These are phyloP conservation scores for Neodiprion pinetum DNA, from an alignment of 1,140 invertebrate species.

Conservation along the genomic window DNA sequence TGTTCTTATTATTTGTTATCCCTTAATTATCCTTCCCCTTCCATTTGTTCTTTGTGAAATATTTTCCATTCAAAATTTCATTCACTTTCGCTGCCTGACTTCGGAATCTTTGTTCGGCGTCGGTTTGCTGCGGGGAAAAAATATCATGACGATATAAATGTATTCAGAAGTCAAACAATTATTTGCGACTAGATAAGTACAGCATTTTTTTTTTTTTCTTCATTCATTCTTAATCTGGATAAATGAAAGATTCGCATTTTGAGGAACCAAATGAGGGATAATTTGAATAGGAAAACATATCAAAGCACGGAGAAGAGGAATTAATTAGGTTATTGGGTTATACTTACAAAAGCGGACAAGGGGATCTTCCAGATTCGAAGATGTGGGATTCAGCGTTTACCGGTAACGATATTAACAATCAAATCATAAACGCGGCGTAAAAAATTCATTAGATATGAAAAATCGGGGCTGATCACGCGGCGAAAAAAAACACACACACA, in stretches of 20 bases:
- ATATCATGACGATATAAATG: conserved; percentile 10
- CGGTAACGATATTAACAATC: too few species aligned
- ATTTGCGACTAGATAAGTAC: conserved; percentile 11
- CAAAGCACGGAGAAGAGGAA: too few species aligned
- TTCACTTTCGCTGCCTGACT: conserved; percentile 62
- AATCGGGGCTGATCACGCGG: neutral
- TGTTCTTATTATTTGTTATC: neutral
- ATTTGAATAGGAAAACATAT: too few species aligned
- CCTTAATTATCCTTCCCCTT: neutral
- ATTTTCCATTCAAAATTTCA: neutral
- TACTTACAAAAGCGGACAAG: too few species aligned
- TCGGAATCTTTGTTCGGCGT: conserved; percentile 61
- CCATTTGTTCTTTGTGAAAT: neutral
- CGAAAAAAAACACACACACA: neutral
- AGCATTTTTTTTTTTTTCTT: conserved; percentile 14
- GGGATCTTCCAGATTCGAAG: too few species aligned
- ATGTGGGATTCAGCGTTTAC: too few species aligned
- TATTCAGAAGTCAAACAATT: neutral
- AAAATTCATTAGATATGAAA: too few species aligned
- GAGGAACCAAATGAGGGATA: neutral
- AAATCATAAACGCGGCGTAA: too few species aligned
- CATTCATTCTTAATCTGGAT: neutral
- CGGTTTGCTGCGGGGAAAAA: conserved; percentile 49
- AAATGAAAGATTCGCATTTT: neutral
- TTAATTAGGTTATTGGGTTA: too few species aligned